Evolutionary conservation across 2,797 vertebrate genomes (phyloP), one percentile per base, ranked within the genome.

Genomic region (Catharus ustulatus): DNA sequence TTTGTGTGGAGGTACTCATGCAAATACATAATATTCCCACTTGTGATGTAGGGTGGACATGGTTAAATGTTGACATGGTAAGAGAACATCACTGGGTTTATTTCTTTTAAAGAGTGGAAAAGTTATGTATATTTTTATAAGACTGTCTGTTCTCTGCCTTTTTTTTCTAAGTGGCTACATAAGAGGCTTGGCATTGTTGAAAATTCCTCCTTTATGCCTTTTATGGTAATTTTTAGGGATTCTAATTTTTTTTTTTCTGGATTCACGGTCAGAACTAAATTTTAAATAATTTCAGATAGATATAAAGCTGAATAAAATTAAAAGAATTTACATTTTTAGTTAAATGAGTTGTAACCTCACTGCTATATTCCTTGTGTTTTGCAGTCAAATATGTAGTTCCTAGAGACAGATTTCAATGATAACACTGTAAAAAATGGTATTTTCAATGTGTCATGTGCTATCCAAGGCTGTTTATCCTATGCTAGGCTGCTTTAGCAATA

Each of bases 121-220:
- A 48, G 48, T 76, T 72, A 30, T 67, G 30, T 63, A 38, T 85
- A 9, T 92, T 52, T 95, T 95, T 93, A 21, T 90, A 95, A 55
- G 46, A 83, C 84, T 81, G 30, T 34, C 49, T 62, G 73, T 36
- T 81, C 67, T 43, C 3, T 59, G 27, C 58, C 5, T n/a, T 49
- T 58, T 54, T 58, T 49, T 49, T 57, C 62, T 23, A 3, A 81
- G 10, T 55, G 57, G 34, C 78, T 83, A n/a, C 34, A 67, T 54
- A 85, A 85, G 73, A 78, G 40, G 7, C 11, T 77, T 92, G 80
- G 62, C 2, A 2, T 79, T 93, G 51, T 76, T 90, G 27, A 86
- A 57, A 95, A 86, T 75, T 69, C 54, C 38, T 96, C 81, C 69
- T 94, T 95, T 95, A 89, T 89, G 85, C 89, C 94, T 95, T 96